A percentile compares a stretch with the other conserved stretches of the same genome.
Evolutionary conservation across 23 tunicate genomes (phyloP).

Genomic region (Halocynthia roretzi): DNA sequence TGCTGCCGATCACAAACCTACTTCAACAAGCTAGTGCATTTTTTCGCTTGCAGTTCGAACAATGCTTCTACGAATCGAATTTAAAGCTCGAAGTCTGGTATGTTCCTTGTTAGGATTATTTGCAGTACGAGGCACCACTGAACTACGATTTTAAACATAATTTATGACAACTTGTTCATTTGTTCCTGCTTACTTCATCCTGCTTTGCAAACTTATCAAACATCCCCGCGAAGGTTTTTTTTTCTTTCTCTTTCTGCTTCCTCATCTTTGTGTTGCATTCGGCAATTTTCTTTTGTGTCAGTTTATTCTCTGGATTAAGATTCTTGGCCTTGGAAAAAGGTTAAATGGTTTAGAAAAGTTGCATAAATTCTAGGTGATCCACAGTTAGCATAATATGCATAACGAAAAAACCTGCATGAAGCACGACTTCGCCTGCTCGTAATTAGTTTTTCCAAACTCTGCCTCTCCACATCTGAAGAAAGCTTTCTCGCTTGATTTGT

Average conservation of each 20-base stretch:
- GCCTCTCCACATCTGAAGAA: conserved; percentile 54
- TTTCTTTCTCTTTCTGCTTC: conserved; percentile 36
- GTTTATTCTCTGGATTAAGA: conserved; percentile 46
- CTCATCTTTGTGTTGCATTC: conserved; percentile 10
- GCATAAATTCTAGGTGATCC: no score
- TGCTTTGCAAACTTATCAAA: conserved; percentile 66
- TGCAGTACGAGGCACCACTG: no score
- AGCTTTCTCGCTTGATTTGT: conserved; percentile 71
- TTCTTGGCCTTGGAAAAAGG: not conserved
- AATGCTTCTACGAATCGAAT: not conserved
- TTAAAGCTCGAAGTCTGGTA: not conserved
- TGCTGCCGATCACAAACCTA: not conserved
- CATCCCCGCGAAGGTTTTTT: conserved; percentile 47
- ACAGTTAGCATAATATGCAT: no score
- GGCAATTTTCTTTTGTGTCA: conserved; percentile 10
- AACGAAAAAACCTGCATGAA: conserved; percentile 23
- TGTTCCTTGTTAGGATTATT: no score
- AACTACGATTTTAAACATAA: not conserved
- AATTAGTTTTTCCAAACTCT: conserved; percentile 15
- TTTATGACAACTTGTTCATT: not conserved
- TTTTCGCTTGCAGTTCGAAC: not conserved
- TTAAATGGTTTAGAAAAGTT: no score
- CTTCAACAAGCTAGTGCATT: not conserved
- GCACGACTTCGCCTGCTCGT: conserved; percentile 34
- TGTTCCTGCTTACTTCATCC: conserved; percentile 30